A percentile compares a stretch with the other conserved stretches of the same genome.
Conservation (phyloP, 2,888 invertebrate genomes). For the Junonia oenone region DNA sequence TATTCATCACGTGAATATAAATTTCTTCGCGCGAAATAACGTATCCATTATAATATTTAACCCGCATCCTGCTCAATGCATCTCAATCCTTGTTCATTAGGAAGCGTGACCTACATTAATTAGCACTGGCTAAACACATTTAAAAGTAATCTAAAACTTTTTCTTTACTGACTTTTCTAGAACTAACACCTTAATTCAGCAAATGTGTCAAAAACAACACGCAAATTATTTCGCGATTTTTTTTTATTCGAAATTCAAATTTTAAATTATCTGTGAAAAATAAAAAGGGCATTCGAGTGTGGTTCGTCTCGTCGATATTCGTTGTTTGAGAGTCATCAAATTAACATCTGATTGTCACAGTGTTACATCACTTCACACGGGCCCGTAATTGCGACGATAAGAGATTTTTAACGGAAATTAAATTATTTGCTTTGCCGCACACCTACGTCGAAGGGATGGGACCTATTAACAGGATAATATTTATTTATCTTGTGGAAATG, state of each 20-base stretch:
- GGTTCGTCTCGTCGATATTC: conserved; percentile 22
- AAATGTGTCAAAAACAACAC: not conserved
- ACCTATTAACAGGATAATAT: conserved; percentile 17
- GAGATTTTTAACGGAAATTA: conserved; percentile 56
- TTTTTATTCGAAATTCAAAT: not conserved
- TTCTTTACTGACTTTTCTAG: not conserved
- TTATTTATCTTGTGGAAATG: conserved; percentile 3
- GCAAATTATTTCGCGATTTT: not conserved
- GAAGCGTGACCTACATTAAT: conserved; percentile 26
- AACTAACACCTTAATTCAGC: not conserved
- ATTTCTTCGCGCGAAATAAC: not conserved
- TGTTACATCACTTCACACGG: conserved; percentile 55
- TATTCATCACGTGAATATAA: not conserved
- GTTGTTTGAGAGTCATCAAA: conserved; percentile 58
- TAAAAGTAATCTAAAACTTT: conserved; percentile 8
- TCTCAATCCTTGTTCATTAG: conserved; percentile 24
- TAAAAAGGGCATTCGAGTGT: conserved; percentile 12
- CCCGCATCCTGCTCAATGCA: conserved; percentile 15
- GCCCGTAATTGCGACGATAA: conserved; percentile 53
- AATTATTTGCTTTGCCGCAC: conserved; percentile 43
- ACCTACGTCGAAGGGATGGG: conserved; percentile 20
- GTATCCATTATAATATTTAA: conserved; percentile 6
- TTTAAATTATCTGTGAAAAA: too few relatives aligned
- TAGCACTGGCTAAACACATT: conserved; percentile 23
- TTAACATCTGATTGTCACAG: conserved; percentile 61